Evolutionary conservation across 92 coral and sea anemone genomes (phyloP).

Genomic region (Paramuricea clavata): DNA sequence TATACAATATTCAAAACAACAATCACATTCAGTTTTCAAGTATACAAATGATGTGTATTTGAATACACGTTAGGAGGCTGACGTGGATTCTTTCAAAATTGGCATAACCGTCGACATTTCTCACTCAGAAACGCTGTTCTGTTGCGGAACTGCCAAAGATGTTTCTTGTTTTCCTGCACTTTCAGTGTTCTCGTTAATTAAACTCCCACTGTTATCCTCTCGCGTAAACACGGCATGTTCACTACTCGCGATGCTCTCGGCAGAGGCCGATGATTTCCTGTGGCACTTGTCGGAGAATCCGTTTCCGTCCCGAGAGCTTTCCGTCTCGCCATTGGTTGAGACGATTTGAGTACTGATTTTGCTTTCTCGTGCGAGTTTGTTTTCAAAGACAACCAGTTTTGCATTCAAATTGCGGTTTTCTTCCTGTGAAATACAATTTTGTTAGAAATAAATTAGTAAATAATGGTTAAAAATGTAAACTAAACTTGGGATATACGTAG

Average conservation of each 20-base stretch:
- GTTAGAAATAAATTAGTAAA: too few relatives aligned
- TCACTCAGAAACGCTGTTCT: slow-evolving; percentile 21
- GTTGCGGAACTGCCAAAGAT: neutral
- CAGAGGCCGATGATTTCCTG: neutral
- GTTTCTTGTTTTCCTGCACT: slow-evolving; percentile 16
- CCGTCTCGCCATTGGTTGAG: neutral
- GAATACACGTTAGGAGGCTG: neutral
- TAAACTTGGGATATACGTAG: too few relatives aligned
- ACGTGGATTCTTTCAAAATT: slow-evolving; percentile 15
- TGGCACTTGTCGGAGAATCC: neutral
- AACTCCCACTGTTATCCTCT: slow-evolving; percentile 23
- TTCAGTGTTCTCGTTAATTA: slow-evolving; percentile 29
- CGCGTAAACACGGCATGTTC: neutral
- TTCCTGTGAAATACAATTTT: slow-evolving; percentile 21
- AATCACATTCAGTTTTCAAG: neutral
- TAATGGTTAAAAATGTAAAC: too few relatives aligned
- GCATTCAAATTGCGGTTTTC: slow-evolving; percentile 31
- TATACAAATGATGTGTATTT: neutral
- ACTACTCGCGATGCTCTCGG: neutral
- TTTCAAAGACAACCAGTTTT: slow-evolving; percentile 27
- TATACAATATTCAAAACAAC: too few relatives aligned
- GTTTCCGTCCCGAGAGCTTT: neutral
- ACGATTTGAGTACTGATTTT: neutral
- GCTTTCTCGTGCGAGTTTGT: slow-evolving; percentile 16
- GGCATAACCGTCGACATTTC: slow-evolving; percentile 6